These are phyloP conservation scores for Neoascia interrupta DNA, from an alignment of 2,888 invertebrate species.

Conservation along the genomic window DNA sequence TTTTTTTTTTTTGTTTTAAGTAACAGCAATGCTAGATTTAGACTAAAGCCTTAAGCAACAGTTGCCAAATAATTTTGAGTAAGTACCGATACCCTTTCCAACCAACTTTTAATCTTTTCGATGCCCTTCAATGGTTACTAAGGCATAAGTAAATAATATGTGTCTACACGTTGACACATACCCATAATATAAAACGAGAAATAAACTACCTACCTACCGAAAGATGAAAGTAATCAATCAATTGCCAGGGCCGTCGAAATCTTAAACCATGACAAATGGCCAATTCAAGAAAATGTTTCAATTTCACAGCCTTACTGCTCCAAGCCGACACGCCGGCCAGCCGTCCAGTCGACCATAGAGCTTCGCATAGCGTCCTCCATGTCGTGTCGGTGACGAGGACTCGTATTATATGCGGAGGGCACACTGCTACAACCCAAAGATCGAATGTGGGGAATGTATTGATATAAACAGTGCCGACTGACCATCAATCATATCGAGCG, in stretches of 20 bases:
- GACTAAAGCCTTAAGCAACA: too few species aligned
- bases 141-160: conserved; percentile 6
- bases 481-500: conserved; percentile 69
- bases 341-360: not conserved
- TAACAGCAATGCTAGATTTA: too few species aligned
- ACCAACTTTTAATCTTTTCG: too few species aligned
- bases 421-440: conserved; percentile 32
- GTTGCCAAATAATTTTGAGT: too few species aligned
- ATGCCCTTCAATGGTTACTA: conserved; percentile 16
- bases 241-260: conserved; percentile 64
- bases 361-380: not conserved
- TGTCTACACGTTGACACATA: conserved; percentile 58
- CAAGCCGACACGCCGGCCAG: conserved; percentile 1
- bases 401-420: conserved; percentile 1
- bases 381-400: conserved; percentile 26
- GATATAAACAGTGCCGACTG: conserved; percentile 69
- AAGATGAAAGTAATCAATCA: conserved; percentile 66
- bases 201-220: not conserved
- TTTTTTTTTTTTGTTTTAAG: too few species aligned
- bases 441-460: conserved; percentile 66
- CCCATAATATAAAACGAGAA: conserved; percentile 46
- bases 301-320: conserved; percentile 63
- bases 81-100: too few species aligned
- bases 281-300: conserved; percentile 70
- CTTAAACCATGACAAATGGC: conserved; percentile 70